Evolutionary conservation across 2,888 invertebrate species (phyloP).

Genomic region (Eristalis intricaria): DNA sequence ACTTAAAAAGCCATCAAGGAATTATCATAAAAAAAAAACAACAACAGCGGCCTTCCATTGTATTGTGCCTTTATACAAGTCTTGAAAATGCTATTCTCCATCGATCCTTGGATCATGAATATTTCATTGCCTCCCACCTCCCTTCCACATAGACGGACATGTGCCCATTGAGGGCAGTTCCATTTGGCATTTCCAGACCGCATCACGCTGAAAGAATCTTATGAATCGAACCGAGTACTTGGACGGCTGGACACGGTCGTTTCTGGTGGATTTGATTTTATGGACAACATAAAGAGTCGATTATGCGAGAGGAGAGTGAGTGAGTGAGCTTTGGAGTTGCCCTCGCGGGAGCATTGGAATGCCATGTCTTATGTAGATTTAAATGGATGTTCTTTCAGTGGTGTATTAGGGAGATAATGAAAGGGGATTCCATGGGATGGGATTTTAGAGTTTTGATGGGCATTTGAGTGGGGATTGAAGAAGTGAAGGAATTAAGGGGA

Average conservation of each 20-base stretch:
- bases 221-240: not conserved
- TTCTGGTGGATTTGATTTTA: not conserved
- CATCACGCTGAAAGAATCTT: not conserved
- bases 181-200: not conserved
- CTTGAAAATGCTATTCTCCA: not conserved
- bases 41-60: not conserved
- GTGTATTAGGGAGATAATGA: not conserved
- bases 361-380: not conserved
- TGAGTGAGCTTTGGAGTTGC: not conserved
- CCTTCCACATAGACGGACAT: not conserved
- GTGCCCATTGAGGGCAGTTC: not conserved
- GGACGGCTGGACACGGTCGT: not conserved
- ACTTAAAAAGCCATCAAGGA: conserved; percentile 16
- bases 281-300: not conserved
- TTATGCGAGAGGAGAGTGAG: not conserved
- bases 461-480: not conserved
- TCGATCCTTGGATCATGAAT: not conserved
- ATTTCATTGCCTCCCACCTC: not conserved
- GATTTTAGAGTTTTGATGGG: not conserved
- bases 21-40: not conserved
- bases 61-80: not conserved
- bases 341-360: not conserved
- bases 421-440: not conserved
- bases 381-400: not conserved
- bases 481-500: no score